These are phyloP conservation scores for Clarias fuscus DNA, from an alignment of 2,797 vertebrate genomes.

Conservation along the genomic window DNA sequence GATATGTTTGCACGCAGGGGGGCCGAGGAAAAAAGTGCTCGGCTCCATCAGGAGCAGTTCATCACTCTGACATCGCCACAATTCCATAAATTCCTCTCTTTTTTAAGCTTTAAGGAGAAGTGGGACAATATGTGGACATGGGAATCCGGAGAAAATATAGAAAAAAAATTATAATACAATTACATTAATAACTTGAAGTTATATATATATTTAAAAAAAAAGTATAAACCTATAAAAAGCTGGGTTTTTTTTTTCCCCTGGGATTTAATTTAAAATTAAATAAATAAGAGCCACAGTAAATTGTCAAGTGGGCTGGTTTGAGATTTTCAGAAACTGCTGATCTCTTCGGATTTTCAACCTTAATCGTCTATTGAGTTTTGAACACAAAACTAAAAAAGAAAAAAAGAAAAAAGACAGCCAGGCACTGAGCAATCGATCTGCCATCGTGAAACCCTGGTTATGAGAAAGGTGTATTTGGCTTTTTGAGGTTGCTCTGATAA, in stretches of 20 bases:
- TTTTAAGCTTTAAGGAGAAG: not conserved
- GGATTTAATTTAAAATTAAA: no score
- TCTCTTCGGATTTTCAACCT: not conserved
- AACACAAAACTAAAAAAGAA: no score
- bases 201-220: no score
- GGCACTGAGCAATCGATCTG: not conserved
- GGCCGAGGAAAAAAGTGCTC: not conserved
- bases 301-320: not conserved
- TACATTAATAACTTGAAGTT: not conserved
- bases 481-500: not conserved
- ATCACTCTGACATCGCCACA: conserved; percentile 9
- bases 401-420: not conserved
- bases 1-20: conserved; percentile 47
- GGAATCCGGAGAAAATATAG: not conserved
- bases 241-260: no score
- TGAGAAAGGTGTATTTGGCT: no score
- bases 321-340: not conserved
- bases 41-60: not conserved
- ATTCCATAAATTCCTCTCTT: not conserved
- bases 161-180: not conserved
- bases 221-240: no score
- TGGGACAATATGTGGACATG: not conserved
- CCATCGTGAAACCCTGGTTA: not conserved
- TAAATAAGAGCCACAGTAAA: not conserved
- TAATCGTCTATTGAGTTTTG: not conserved